phyloP scores from a whole-genome alignment of 2,888 invertebrate species.

The Chalcis sispes region DNA sequence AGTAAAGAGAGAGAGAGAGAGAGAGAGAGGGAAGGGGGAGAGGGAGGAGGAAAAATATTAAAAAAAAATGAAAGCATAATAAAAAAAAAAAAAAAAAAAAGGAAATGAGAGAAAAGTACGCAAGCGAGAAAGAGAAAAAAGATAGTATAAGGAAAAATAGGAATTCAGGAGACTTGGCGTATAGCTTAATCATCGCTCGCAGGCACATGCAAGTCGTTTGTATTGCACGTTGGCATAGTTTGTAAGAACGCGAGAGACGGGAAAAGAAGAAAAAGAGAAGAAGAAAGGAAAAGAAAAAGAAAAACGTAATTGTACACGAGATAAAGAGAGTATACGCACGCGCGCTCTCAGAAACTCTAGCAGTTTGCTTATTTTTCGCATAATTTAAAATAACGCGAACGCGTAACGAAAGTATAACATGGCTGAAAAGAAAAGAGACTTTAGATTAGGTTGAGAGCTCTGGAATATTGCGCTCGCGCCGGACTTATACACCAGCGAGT shows the following conservation, averaged over 20 bases:
- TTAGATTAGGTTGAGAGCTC: no score
- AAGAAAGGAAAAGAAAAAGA: not conserved
- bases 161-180: constrained; percentile 22
- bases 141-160: not conserved
- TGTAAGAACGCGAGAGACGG: not conserved
- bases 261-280: not conserved
- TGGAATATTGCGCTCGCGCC: no score
- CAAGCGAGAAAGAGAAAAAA: constrained; percentile 24
- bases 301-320: not conserved
- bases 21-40: not conserved
- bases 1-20: not conserved
- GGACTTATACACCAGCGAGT: no score
- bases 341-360: no score
- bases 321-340: no score
- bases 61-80: constrained; percentile 1
- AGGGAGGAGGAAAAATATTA: not conserved
- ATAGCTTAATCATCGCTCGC: constrained; percentile 39
- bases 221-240: not conserved
- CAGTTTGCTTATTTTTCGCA: constrained; percentile 25
- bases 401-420: not conserved
- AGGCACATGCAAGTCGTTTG: not conserved
- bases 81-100: constrained; percentile 4
- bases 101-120: constrained; percentile 10
- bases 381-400: constrained; percentile 15
- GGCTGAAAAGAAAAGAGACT: not conserved